These are phyloP conservation scores for Brachionichthys hirsutus DNA, from an alignment of 2,113 vertebrate species.

Conservation along the genomic window DNA sequence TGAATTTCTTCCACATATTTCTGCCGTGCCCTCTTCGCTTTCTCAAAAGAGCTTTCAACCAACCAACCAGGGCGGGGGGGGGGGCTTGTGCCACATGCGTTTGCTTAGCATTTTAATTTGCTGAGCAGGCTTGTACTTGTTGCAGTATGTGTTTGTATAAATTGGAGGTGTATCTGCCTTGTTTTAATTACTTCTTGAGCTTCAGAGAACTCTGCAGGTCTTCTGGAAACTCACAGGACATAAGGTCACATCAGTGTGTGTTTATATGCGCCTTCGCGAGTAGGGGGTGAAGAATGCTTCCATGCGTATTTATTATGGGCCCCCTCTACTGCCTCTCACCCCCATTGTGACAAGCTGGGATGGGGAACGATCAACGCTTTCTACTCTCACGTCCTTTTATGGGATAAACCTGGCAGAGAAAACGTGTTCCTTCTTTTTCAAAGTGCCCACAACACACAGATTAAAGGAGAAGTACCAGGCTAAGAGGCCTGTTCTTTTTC, in stretches of 20 bases:
- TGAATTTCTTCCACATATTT: slow-evolving; percentile 18
- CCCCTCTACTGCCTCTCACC: slow-evolving; percentile 27
- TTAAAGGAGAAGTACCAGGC: slow-evolving; percentile 19
- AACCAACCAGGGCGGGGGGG: not conserved
- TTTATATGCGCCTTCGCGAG: slow-evolving; percentile 39
- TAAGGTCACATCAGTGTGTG: slow-evolving; percentile 37
- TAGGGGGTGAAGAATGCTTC: slow-evolving; percentile 60
- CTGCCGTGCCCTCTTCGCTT: slow-evolving; percentile 7
- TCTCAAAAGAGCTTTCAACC: slow-evolving; percentile 19
- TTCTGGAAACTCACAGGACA: slow-evolving; percentile 18
- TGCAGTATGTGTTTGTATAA: slow-evolving; percentile 44
- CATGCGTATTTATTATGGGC: slow-evolving; percentile 51
- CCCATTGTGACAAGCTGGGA: slow-evolving; percentile 36
- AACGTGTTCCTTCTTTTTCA: slow-evolving; percentile 24
- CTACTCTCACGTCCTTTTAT: slow-evolving; percentile 47
- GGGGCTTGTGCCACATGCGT: slow-evolving; percentile 10
- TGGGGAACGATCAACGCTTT: slow-evolving; percentile 22
- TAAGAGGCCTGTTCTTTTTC: not conserved
- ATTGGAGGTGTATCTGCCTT: slow-evolving; percentile 36
- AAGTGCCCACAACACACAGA: slow-evolving; percentile 20
- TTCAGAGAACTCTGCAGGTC: slow-evolving; percentile 46
- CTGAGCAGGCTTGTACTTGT: slow-evolving; percentile 49
- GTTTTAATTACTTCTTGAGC: slow-evolving; percentile 31
- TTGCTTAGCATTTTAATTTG: slow-evolving; percentile 53
- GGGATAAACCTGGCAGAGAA: slow-evolving; percentile 48